phyloP scores from a whole-genome alignment of 2,888 invertebrate species.

The Crematogaster levior region DNA sequence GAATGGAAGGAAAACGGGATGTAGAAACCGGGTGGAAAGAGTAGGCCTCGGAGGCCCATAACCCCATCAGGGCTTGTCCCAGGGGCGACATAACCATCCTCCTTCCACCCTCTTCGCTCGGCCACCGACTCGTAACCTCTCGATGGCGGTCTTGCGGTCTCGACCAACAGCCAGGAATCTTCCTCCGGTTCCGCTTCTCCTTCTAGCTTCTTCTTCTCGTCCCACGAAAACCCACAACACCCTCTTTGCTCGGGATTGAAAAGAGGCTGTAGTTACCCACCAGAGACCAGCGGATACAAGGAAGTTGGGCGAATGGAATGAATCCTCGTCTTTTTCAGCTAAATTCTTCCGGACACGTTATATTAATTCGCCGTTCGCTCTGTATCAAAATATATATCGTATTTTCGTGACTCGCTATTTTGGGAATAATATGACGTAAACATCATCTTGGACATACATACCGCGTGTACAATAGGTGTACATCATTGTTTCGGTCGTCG shows the following conservation, averaged over 20 bases:
- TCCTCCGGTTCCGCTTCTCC: conserved; percentile 14
- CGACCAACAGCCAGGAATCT: conserved; percentile 57
- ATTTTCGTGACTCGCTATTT: conserved; percentile 3
- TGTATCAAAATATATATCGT: conserved; percentile 29
- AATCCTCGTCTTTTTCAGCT: conserved; percentile 76
- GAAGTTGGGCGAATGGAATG: conserved; percentile 79
- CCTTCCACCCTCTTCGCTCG: conserved; percentile 58
- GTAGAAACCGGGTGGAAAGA: conserved; percentile 82
- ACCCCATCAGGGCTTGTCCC: conserved; percentile 87
- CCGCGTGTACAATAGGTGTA: background rate
- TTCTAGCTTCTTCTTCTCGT: conserved; percentile 17
- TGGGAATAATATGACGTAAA: background rate
- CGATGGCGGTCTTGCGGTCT: conserved; percentile 78
- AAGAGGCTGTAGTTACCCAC: conserved; percentile 82
- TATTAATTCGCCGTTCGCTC: conserved; percentile 78
- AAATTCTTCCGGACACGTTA: conserved; percentile 74
- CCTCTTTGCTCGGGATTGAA: conserved; percentile 77
- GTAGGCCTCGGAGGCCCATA: conserved; percentile 87
- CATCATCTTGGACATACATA: background rate
- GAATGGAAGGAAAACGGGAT: conserved; percentile 84
- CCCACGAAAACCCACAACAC: conserved; percentile 49
- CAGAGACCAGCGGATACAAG: conserved; percentile 75
- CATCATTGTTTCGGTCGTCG: conserved; percentile 17
- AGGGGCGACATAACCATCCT: conserved; percentile 81
- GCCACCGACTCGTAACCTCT: conserved; percentile 69